Conservation (phyloP, 2,113 vertebrate genomes). For the Pithys albifrons region DNA sequence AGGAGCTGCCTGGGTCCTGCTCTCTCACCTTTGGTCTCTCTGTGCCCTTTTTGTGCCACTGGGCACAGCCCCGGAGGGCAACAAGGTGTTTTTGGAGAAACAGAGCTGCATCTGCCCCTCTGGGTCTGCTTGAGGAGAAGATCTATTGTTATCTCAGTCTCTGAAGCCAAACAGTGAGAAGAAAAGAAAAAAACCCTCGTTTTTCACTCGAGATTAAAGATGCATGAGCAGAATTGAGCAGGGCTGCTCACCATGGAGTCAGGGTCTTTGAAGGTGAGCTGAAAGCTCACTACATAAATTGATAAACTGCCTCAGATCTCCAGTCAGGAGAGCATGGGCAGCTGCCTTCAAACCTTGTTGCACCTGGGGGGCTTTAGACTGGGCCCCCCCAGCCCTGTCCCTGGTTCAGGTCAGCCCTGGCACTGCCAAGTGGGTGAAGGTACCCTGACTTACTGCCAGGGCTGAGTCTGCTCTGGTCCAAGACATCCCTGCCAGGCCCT, state of each 20-base stretch:
- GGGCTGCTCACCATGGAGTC: background rate
- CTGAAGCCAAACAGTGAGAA: background rate
- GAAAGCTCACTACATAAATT: background rate
- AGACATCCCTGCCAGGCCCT: background rate
- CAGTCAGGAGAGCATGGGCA: background rate
- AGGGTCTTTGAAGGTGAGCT: conserved; percentile 52
- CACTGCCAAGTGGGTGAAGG: fast-evolving
- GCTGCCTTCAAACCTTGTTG: background rate
- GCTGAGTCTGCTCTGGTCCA: background rate
- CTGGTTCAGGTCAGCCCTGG: background rate
- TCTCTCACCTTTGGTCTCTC: fast-evolving
- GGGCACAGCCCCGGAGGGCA: fast-evolving
- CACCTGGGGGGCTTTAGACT: background rate
- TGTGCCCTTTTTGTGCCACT: fast-evolving
- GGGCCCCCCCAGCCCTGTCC: background rate
- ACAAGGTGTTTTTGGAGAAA: background rate
- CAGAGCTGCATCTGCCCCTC: background rate
- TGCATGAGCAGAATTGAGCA: background rate
- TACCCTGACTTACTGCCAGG: fast-evolving
- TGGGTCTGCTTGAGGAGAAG: background rate
- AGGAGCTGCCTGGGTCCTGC: background rate
- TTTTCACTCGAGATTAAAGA: conserved; percentile 41
- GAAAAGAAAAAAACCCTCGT: fast-evolving
- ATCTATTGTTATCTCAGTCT: background rate
- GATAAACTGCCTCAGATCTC: conserved; percentile 1